Evolutionary conservation across 2,888 invertebrate species (phyloP).

Genomic region (Sphinx pinastri): DNA sequence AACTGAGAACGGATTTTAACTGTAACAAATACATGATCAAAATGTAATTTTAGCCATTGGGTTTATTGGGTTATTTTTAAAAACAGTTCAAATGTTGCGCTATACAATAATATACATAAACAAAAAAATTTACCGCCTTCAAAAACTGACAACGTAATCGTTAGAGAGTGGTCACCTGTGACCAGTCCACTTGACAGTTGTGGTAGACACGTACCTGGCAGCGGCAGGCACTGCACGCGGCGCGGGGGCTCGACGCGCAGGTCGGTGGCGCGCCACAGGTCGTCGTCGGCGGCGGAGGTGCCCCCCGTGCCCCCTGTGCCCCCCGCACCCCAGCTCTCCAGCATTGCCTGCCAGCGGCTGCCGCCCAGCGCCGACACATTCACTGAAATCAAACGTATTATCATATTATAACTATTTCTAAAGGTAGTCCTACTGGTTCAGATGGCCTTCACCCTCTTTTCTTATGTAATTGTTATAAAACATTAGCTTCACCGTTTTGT

Average conservation of each 20-base stretch:
- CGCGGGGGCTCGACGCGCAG: slow-evolving; percentile 54
- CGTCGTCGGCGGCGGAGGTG: slow-evolving; percentile 33
- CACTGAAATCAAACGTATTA: slow-evolving; percentile 37
- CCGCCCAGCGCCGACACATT: slow-evolving; percentile 60
- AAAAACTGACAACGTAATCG: too few relatives aligned
- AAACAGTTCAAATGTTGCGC: too few relatives aligned
- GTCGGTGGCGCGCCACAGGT: slow-evolving; percentile 50
- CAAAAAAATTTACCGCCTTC: too few relatives aligned
- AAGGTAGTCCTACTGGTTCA: too few relatives aligned
- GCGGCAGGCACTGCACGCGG: slow-evolving; percentile 90
- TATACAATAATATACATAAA: too few relatives aligned
- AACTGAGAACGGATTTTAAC: too few relatives aligned
- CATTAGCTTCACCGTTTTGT: too few relatives aligned
- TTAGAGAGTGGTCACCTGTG: not conserved
- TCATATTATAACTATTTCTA: not conserved
- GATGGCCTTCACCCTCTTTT: too few relatives aligned
- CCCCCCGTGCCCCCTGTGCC: slow-evolving; percentile 41
- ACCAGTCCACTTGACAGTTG: not conserved
- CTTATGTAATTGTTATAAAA: too few relatives aligned
- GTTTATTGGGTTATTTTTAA: too few relatives aligned
- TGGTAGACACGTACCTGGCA: slow-evolving; percentile 85
- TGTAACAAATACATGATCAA: too few relatives aligned
- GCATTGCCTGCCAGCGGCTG: slow-evolving; percentile 47
- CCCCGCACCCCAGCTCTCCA: slow-evolving; percentile 46
- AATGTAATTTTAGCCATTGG: too few relatives aligned